Evolutionary conservation across 1,140 invertebrate genomes (phyloP), one percentile per base, ranked within the genome.

Genomic region (Eumaeus atala): DNA sequence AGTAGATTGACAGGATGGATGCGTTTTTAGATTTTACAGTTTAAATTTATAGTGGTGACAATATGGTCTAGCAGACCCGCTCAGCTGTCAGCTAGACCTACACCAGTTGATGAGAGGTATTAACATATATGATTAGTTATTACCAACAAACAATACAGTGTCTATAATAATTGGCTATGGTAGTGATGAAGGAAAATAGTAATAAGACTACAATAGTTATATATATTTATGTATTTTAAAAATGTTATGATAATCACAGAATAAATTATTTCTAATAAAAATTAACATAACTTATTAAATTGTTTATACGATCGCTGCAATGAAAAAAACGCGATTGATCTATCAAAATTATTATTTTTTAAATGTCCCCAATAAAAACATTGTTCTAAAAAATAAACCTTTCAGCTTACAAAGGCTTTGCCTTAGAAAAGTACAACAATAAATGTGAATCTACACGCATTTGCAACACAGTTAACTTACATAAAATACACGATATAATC

Each of bases 401-500:
- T 56, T 57, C 50, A 58, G 58, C 48, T 48, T 54, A 55, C 50
- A 56, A 58, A 52, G 62, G 58, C 62, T 56, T 56, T 44, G 60
- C 60, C 61, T 65, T 59, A 11, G 44, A 53, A 40, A 53, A 53
- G 55, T 54, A 42, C 34, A 37, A 64, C 58, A 51, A 56, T 60
- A 37, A 36, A 59, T 44, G 56, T 59, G 51, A 61, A 52, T 61
- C 18, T 21, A 52, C 51, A 28, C 51, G n/a, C n/a, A 58, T 62
- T 58, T 52, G 51, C 52, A 59, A 64, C 51, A 55, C 40, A 64
- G 57, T 51, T 76, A 79, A 71, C 70, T 75, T 74, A 78, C 69
- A 79, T 75, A 78, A 62, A 71, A 77, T 44, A 74, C 69, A 77
- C 21, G 21, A 28, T 58, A 67, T 78, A 77, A 85, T 84, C 80